A percentile compares a stretch with the other conserved stretches of the same genome.
phyloP scores from a whole-genome alignment of 2,797 vertebrate species.

The Alectoris magna region DNA sequence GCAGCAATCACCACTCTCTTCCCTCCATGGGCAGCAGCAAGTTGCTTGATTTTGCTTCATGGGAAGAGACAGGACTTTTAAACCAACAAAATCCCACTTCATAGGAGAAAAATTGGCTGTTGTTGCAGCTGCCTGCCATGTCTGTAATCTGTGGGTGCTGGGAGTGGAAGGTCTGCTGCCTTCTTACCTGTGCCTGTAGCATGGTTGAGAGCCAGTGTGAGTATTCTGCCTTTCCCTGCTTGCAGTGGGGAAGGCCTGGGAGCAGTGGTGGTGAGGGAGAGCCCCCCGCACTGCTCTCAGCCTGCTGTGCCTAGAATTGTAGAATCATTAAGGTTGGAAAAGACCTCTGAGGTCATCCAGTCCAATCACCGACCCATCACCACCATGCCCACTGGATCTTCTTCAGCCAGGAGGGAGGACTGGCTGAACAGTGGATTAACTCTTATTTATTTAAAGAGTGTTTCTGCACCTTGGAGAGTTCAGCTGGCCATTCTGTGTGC shows the following conservation, averaged over 20 bases:
- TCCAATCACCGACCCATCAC: no score
- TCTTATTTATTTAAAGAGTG: background rate
- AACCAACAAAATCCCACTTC: background rate
- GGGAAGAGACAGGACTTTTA: background rate
- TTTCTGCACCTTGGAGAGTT: background rate
- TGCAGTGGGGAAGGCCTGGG: background rate
- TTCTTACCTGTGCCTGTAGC: background rate
- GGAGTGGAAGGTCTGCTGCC: background rate
- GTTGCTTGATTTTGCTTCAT: background rate
- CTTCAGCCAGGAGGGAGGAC: background rate
- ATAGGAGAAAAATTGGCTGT: background rate
- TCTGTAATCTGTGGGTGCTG: background rate
- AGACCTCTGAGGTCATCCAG: no score
- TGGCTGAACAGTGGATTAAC: background rate
- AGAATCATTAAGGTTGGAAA: no score
- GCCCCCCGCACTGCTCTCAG: background rate
- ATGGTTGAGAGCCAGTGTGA: fast-evolving
- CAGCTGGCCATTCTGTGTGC: background rate
- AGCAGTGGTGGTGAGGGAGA: background rate
- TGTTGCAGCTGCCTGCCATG: background rate
- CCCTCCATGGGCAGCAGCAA: fast-evolving
- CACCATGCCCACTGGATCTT: no score
- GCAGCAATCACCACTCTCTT: background rate
- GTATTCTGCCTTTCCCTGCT: background rate
- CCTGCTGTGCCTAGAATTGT: background rate